Base-by-base conservation (phyloP, 2,888 invertebrate genomes). In the Euplagia quadripunctaria region DNA sequence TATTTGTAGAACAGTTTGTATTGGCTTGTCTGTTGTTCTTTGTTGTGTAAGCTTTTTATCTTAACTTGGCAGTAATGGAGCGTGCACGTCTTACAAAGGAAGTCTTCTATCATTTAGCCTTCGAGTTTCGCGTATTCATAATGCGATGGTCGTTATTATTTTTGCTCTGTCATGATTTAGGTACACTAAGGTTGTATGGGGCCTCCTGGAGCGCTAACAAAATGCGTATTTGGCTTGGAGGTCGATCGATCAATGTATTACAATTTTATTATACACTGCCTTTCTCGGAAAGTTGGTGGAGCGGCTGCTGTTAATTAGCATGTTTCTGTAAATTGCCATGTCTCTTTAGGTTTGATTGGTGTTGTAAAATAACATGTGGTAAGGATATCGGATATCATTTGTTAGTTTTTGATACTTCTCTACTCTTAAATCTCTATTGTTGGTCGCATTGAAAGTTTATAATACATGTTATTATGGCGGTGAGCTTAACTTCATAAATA, bases 111-210 rank as follows among this genome's bases (percentile, higher is more conserved):
- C 82, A 82, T 85, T 80, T 69, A 81, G 70, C 73, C 73, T 66
- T 73, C 71, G 41, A 78, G 55, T 66, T 75, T 73, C 69, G 77
- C 76, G 41, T 77, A 75, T 78, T 78, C 77, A 78, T 78, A 81
- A 80, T 52, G 69, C 71, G 79, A 75, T 71, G 75, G 77, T 80
- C 76, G 79, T 82, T 78, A 81, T 83, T 78, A 84, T 83, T 86
- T 85, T 82, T 74, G 85, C 83, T 77, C 82, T 77, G 85, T 87
- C 86, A 89, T 87, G 86, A 86, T 86, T 88, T 85, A 82, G 85
- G 84, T 82, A 77, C 81, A 74, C 82, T 85, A 84, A 85, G 78
- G 73, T 70, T 76, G 73, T 70, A 73, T 67, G 71, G 64, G 82
- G 81, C 86, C 88, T 85, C 87, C 87, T 83, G 87, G 78, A 83